Base-by-base conservation (phyloP, 2,888 invertebrate species). In the Rhyacophila evoluta region DNA sequence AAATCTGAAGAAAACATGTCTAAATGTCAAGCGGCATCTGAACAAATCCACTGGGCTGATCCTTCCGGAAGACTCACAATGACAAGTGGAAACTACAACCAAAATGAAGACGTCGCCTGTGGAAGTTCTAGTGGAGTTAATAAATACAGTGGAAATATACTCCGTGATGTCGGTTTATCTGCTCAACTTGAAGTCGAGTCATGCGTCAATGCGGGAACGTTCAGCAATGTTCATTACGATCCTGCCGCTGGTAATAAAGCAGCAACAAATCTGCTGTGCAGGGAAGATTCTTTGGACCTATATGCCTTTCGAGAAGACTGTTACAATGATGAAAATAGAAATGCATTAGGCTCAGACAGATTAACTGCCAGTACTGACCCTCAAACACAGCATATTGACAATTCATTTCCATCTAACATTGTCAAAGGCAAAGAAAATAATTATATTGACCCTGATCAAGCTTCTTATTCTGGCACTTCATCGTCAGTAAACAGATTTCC, bases 141-240 rank as follows among this genome's bases (percentile, higher is more conserved):
- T 75, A 87, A 87, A 83, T 86, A 85, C 81, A 86, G 84, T 76
- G 85, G 85, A 78, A 86, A 84, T 82, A 85, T 91, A 83, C 84
- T 92, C 81, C 87, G 91, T 82, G 91, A 92, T 84, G 89, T 91
- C 19, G 90, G 84, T 83, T 85, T 91, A 38, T 87, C 90, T 82
- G 90, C 91, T 33, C 89, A 91, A 84, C 87, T 91, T 70, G 92
- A 92, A 85, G 91, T 92, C 77, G 92, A 91, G 85, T 90, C 92
- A 67, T 93, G 93, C 85, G 91, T 93, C 19, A 92, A 92, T 85
- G 87, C 91, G 79, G 92, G 92, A 28, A 92, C 91, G 85, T 94
- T 93, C 84, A 92, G 92, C 83, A 93, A 92, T 85, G 88, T 94
- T 72, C 94, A 94, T 85, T 93, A 93, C 85, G 92, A 93, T 83